Evolutionary conservation across 2,888 invertebrate species (phyloP).

Genomic region (Heliconius erato): DNA sequence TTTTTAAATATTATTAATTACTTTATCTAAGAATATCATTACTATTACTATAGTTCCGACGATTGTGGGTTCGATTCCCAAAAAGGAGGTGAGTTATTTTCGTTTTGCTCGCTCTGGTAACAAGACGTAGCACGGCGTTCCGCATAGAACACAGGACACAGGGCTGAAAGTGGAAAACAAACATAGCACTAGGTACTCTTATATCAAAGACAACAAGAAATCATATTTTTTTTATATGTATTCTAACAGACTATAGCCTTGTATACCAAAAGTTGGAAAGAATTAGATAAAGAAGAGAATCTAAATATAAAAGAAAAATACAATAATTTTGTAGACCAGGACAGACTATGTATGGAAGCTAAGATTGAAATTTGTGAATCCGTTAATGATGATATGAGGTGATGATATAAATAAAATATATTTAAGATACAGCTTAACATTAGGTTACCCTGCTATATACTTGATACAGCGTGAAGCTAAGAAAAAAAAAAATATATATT

Average conservation of each 20-base stretch:
- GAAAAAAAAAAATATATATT: too few relatives aligned
- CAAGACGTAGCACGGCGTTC: too few relatives aligned
- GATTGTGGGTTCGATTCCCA: too few relatives aligned
- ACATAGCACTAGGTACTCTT: background rate
- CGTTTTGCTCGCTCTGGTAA: too few relatives aligned
- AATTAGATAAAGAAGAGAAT: conserved; percentile 60
- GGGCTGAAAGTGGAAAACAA: background rate
- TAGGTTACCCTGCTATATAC: too few relatives aligned
- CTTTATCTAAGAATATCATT: too few relatives aligned
- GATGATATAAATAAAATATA: background rate
- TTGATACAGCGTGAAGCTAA: too few relatives aligned
- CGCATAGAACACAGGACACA: too few relatives aligned
- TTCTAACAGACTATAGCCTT: conserved; percentile 59
- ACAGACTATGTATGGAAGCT: conserved; percentile 60
- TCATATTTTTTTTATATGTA: background rate
- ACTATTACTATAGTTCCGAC: too few relatives aligned
- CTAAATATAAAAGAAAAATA: conserved; percentile 65
- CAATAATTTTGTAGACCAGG: conserved; percentile 57
- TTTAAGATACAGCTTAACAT: too few relatives aligned
- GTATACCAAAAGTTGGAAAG: conserved; percentile 66
- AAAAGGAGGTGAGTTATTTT: too few relatives aligned
- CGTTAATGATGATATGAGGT: conserved; percentile 67
- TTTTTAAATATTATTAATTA: too few relatives aligned
- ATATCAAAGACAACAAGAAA: background rate
- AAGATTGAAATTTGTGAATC: conserved; percentile 61